Conservation (phyloP, 2,797 vertebrate species). For the Paguma larvata region DNA sequence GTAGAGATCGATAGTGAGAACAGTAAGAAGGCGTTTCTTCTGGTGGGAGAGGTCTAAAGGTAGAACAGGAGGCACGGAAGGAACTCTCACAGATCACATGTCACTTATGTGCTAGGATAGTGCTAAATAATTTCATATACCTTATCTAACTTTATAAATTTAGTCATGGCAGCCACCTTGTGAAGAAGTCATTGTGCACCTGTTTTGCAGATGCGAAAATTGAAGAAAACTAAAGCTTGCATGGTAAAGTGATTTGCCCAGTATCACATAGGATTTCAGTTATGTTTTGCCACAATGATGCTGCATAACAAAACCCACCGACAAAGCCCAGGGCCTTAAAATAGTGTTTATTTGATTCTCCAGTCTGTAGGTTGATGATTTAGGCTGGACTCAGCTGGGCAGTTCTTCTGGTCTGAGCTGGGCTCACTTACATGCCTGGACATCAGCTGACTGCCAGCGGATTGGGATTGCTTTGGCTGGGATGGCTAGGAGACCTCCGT, state of each 20-base stretch:
- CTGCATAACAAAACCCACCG: background rate
- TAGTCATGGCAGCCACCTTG: background rate
- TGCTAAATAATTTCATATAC: background rate
- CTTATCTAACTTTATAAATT: background rate
- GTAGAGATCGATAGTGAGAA: background rate
- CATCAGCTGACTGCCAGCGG: background rate
- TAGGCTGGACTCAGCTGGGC: background rate
- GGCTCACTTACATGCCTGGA: background rate
- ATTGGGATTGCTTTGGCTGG: background rate
- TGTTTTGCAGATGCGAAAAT: background rate
- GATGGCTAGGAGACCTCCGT: background rate
- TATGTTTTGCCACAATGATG: slow-evolving; percentile 35
- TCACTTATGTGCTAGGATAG: background rate
- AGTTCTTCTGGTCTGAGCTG: background rate
- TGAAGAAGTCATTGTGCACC: background rate
- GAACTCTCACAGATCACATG: background rate
- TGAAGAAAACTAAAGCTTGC: slow-evolving; percentile 1
- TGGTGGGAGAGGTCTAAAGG: background rate
- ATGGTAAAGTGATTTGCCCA: background rate
- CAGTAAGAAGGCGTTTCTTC: background rate
- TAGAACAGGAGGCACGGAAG: background rate
- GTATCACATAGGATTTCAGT: background rate
- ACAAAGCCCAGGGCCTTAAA: background rate
- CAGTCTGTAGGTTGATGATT: background rate
- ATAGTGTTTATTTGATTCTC: background rate